These are phyloP conservation scores for Gryon sp. DNA, from an alignment of 1,140 invertebrate genomes.

Conservation along the genomic window DNA sequence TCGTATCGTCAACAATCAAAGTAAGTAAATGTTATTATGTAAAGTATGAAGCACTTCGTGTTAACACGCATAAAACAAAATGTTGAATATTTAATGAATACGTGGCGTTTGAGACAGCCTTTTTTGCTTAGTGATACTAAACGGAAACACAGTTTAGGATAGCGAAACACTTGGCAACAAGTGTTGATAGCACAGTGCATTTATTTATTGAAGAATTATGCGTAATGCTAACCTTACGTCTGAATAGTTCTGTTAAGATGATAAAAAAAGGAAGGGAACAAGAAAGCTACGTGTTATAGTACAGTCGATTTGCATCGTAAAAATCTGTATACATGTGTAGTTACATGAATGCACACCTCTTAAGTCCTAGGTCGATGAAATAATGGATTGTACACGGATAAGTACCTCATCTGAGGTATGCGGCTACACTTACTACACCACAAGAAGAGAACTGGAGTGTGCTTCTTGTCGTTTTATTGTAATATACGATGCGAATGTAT, in stretches of 20 bases:
- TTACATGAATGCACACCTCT: slow-evolving; percentile 62
- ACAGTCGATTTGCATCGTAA: slow-evolving; percentile 67
- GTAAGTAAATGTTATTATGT: slow-evolving; percentile 22
- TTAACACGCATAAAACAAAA: slow-evolving; percentile 38
- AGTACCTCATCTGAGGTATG: slow-evolving; percentile 62
- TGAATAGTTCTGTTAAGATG: slow-evolving; percentile 33
- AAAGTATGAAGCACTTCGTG: slow-evolving; percentile 15
- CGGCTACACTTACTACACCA: slow-evolving; percentile 60
- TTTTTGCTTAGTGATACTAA: slow-evolving; percentile 15
- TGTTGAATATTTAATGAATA: slow-evolving; percentile 27
- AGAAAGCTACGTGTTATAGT: slow-evolving; percentile 61
- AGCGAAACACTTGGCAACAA: slow-evolving; percentile 42
- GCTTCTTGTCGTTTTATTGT: slow-evolving; percentile 53
- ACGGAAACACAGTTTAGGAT: slow-evolving; percentile 12
- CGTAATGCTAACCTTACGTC: slow-evolving; percentile 44
- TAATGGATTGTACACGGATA: slow-evolving; percentile 62
- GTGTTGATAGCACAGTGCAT: slow-evolving; percentile 34
- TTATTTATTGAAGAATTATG: slow-evolving; percentile 59
- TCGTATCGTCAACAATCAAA: not conserved
- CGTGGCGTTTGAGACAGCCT: not conserved
- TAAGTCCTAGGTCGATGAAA: slow-evolving; percentile 63
- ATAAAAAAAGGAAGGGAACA: slow-evolving; percentile 33
- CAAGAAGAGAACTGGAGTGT: slow-evolving; percentile 63
- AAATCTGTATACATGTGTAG: slow-evolving; percentile 64
- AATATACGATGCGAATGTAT: slow-evolving; percentile 35